phyloP scores from a whole-genome alignment of 2,888 invertebrate genomes.

The Pteria penguin region DNA sequence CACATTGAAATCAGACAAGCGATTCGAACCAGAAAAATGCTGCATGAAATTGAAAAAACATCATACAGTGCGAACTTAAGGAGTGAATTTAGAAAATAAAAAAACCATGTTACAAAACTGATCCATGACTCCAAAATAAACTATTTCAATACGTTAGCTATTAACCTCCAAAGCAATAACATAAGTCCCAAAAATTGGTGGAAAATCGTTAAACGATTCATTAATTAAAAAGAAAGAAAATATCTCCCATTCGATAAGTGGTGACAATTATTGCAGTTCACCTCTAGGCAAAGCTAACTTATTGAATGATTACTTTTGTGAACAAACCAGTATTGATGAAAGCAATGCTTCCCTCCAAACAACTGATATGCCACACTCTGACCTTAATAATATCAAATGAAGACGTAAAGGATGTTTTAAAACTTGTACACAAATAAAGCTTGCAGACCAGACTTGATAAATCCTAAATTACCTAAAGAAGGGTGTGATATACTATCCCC shows the following conservation, averaged over 20 bases:
- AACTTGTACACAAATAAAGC: neutral
- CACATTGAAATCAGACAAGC: conserved; percentile 1
- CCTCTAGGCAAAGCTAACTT: neutral
- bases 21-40: neutral
- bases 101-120: neutral
- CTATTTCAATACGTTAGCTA: neutral
- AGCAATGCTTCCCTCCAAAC: neutral
- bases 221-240: neutral
- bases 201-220: neutral
- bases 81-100: neutral
- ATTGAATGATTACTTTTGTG: neutral
- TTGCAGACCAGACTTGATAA: neutral
- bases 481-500: neutral
- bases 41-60: neutral
- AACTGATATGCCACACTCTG: neutral
- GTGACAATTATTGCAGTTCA: neutral
- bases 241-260: neutral
- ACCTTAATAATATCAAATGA: neutral
- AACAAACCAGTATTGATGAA: neutral
- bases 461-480: neutral
- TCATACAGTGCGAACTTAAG: neutral
- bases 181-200: neutral
- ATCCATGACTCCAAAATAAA: neutral
- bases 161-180: neutral
- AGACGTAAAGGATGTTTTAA: neutral